A percentile compares a stretch with the other conserved stretches of the same genome.
Evolutionary conservation across 1,140 invertebrate genomes (phyloP).

Genomic region (Cydia strobilella): DNA sequence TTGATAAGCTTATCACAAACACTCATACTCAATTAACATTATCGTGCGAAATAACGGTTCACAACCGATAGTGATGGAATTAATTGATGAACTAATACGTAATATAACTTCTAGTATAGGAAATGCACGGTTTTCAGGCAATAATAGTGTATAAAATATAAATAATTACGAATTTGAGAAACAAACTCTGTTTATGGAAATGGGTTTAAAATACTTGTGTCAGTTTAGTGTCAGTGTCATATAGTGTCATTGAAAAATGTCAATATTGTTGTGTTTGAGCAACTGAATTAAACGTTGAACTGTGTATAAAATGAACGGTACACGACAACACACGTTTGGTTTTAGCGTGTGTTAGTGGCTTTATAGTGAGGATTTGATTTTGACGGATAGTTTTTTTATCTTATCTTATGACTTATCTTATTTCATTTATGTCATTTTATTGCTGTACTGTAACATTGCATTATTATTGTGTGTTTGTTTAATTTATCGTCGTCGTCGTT

Average conservation of each 20-base stretch:
- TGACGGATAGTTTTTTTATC: background rate
- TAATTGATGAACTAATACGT: background rate
- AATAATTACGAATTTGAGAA: background rate
- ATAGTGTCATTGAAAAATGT: background rate
- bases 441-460: too few species aligned
- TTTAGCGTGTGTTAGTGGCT: background rate
- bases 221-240: constrained; percentile 13
- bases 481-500: background rate
- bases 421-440: background rate
- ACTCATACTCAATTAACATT: constrained; percentile 35
- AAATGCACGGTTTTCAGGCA: too few species aligned
- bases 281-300: background rate
- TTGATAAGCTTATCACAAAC: constrained; percentile 62
- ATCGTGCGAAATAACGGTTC: constrained; percentile 33
- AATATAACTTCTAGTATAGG: background rate
- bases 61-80: background rate
- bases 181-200: background rate
- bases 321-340: background rate
- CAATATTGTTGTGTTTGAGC: background rate
- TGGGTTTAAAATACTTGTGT: background rate
- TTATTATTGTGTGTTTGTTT: background rate
- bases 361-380: background rate
- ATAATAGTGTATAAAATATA: background rate
- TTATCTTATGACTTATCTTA: too few species aligned
- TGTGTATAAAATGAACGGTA: background rate